Evolutionary conservation across 2,888 invertebrate species (phyloP).

Genomic region (Tipula helvola): DNA sequence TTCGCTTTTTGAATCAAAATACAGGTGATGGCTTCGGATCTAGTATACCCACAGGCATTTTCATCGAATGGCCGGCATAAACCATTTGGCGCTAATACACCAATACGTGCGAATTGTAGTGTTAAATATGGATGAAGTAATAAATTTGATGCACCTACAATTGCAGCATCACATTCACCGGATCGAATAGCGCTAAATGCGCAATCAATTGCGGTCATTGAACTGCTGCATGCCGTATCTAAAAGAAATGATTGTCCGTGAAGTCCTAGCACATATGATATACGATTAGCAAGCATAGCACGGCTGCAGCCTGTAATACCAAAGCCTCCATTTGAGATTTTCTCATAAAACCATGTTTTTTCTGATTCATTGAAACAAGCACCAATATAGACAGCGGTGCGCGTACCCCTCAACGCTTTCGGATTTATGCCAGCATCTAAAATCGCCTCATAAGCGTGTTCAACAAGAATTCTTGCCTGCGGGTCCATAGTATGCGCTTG

Average conservation of each 20-base stretch:
- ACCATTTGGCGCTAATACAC: constrained; percentile 48
- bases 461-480: constrained; percentile 63
- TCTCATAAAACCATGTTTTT: constrained; percentile 53
- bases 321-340: constrained; percentile 41
- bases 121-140: constrained; percentile 80
- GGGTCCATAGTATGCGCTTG: constrained; percentile 69
- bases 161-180: constrained; percentile 76
- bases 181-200: constrained; percentile 63
- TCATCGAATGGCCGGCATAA: constrained; percentile 85
- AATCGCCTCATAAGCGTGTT: constrained; percentile 64
- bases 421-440: constrained; percentile 65
- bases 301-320: constrained; percentile 56
- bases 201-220: constrained; percentile 74
- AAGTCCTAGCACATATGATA: constrained; percentile 79
- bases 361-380: constrained; percentile 59
- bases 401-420: constrained; percentile 46
- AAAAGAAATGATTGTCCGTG: constrained; percentile 80
- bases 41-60: constrained; percentile 65
- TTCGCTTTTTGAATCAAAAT: constrained; percentile 59
- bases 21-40: constrained; percentile 66
- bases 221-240: constrained; percentile 94
- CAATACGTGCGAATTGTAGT: constrained; percentile 59
- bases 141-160: constrained; percentile 79
- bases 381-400: constrained; percentile 63
- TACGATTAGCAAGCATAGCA: constrained; percentile 82